Evolutionary conservation across 1,140 invertebrate species (phyloP), one percentile per base, ranked within the genome.

Genomic region (Yoshiicerus persimilis): DNA sequence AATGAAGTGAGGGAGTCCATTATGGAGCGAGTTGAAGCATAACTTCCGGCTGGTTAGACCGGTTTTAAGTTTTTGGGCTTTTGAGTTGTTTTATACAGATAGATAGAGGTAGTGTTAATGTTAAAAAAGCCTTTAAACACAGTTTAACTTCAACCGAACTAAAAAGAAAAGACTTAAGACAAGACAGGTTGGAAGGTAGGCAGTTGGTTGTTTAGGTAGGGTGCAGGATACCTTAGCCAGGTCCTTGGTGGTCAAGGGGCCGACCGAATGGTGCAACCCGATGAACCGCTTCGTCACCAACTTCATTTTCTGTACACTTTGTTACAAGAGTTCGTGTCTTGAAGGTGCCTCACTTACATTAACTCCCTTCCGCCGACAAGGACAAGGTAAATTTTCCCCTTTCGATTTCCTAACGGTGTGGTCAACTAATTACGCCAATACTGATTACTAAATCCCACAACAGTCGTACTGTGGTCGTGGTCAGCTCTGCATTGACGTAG

Each of bases 251-350:
- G 94, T 89, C 89, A 97, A 94, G 87, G 96, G 96, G 91, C 96
- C 95, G 90, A 97, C 93, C 96, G 96, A 97, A 92, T 96, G 96
- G 93, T 97, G 96, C 92, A 97, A 94, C 93, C 96, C 96, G 92
- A 97, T 96, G 93, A 96, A 97, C 91, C 96, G 94, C 93, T 97
- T 97, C 91, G 75, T 80, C 75, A 80, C 75, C 75, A 80, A 80
- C 75, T 80, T 80, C 75, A 80, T 80, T 70, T 80, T 80, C 75
- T 80, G 75, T 80, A 80, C 75, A 80, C 75, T 80, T 80, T 80
- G 75, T 36, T 80, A 80, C 75, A 80, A 80, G 30, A 36, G 30
- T 80, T 80, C 75, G 75, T 38, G 75, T 80, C 75, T 80, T 80
- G 75, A 80, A 36, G 20, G 32, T n/a, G 75, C 75, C 75, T 80